Conservation (phyloP, 2,797 vertebrate species). For the Phoeniculus purpureus region DNA sequence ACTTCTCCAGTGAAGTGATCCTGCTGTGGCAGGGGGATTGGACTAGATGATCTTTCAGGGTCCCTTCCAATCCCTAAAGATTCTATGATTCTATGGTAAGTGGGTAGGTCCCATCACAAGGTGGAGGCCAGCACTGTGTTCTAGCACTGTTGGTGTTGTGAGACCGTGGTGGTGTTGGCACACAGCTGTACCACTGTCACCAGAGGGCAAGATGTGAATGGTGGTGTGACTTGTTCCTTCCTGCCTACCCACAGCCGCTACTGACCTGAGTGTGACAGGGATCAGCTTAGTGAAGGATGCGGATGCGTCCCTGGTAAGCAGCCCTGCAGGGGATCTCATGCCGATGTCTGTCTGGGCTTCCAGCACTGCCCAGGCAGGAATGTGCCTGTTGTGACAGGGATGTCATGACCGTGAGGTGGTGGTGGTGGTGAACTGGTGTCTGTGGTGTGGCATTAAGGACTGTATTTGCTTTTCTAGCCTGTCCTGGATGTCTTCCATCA, state of each 20-base stretch:
- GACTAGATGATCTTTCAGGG: too few relatives aligned
- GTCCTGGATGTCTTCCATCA: slow-evolving; percentile 87
- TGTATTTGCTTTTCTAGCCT: slow-evolving; percentile 76
- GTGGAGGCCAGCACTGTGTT: rapidly evolving
- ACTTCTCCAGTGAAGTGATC: too few relatives aligned
- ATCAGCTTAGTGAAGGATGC: slow-evolving; percentile 85
- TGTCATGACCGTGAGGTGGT: rapidly evolving
- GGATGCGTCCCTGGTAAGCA: slow-evolving; percentile 86
- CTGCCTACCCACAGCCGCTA: slow-evolving; percentile 80
- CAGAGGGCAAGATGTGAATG: not conserved
- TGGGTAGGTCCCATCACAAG: not conserved
- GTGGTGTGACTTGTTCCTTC: not conserved
- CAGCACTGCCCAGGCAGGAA: too few relatives aligned
- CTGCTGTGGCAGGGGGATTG: too few relatives aligned
- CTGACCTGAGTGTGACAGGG: slow-evolving; percentile 87
- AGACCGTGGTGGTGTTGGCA: not conserved
- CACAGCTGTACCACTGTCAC: rapidly evolving
- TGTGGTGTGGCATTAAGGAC: not conserved
- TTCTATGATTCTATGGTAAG: too few relatives aligned
- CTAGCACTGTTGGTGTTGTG: not conserved
- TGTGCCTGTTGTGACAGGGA: too few relatives aligned
- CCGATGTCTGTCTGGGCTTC: not conserved
- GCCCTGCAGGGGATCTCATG: rapidly evolving
- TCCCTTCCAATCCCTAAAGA: too few relatives aligned
- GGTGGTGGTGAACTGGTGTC: not conserved